phyloP scores from a whole-genome alignment of 2,113 vertebrate genomes.

The Sciurus niger region DNA sequence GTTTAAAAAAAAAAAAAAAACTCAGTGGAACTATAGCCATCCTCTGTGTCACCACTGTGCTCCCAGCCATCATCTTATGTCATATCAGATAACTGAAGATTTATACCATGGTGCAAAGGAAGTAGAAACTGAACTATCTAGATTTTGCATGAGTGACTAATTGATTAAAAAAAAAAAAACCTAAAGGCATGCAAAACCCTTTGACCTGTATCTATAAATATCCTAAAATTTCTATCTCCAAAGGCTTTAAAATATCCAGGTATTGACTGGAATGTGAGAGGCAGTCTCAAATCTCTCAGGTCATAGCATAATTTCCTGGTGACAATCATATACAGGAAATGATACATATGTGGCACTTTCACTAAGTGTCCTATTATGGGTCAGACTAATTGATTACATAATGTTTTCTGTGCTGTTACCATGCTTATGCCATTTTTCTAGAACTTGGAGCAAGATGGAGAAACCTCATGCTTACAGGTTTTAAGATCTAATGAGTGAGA shows the following conservation, averaged over 20 bases:
- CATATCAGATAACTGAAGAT: neutral
- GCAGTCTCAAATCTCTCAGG: neutral
- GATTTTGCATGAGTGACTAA: neutral
- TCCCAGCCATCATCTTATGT: neutral
- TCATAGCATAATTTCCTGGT: neutral
- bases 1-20: neutral
- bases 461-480: neutral
- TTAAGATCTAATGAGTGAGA: constrained; percentile 21
- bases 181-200: neutral
- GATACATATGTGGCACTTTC: neutral
- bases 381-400: neutral
- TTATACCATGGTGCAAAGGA: neutral
- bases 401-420: neutral
- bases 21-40: neutral
- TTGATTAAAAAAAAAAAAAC: neutral
- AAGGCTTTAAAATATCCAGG: neutral
- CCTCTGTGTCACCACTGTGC: rapidly evolving
- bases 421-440: neutral
- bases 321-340: neutral
- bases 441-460: neutral
- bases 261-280: neutral
- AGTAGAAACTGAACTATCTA: neutral
- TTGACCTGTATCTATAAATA: neutral
- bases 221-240: neutral
- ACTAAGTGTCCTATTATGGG: neutral